These are phyloP conservation scores for Prunella fulvescens DNA, from an alignment of 2,113 vertebrate species.

Conservation along the genomic window DNA sequence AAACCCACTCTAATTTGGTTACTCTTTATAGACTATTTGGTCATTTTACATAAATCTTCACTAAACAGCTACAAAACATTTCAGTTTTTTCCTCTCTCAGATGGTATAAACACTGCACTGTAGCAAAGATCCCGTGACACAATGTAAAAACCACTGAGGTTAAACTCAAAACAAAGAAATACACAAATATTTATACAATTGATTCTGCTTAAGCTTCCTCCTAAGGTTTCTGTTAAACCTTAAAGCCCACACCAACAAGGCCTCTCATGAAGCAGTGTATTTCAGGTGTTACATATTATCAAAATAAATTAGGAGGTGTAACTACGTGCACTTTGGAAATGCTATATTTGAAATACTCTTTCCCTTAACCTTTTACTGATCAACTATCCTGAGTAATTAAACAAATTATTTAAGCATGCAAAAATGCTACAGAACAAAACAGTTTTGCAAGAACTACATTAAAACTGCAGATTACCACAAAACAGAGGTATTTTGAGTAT, in stretches of 20 bases:
- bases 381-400: neutral
- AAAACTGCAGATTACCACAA: neutral
- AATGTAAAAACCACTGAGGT: neutral
- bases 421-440: neutral
- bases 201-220: neutral
- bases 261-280: neutral
- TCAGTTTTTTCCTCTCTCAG: neutral
- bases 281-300: neutral
- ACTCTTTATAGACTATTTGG: neutral
- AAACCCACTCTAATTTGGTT: neutral
- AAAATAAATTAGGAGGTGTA: neutral
- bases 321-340: neutral
- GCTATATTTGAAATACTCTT: neutral
- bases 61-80: neutral
- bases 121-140: neutral
- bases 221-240: neutral
- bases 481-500: neutral
- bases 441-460: neutral
- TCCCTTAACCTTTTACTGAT: neutral
- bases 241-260: neutral
- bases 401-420: neutral
- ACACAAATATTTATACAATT: neutral
- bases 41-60: neutral
- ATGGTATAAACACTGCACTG: neutral
- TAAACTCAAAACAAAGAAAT: constrained; percentile 21